Percentiles rank a stretch among this genome's conserved stretches.
These are phyloP conservation scores for Sander vitreus DNA, from an alignment of 2,113 vertebrate genomes.

Conservation along the genomic window DNA sequence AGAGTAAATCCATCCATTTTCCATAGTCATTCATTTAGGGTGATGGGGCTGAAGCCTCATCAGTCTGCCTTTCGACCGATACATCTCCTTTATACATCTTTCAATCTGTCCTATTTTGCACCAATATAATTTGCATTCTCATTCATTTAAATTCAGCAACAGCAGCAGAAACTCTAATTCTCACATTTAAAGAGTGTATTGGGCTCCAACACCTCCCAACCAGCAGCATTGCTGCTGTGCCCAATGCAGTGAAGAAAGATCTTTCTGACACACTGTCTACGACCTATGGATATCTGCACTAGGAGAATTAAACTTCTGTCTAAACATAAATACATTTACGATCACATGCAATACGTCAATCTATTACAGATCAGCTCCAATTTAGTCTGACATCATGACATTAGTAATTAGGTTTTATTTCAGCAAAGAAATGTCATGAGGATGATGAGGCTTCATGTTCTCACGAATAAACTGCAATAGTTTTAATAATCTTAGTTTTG, in stretches of 20 bases:
- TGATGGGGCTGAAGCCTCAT: conserved; percentile 15
- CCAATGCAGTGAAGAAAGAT: neutral
- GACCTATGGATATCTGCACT: neutral
- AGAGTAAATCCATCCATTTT: conserved; percentile 35
- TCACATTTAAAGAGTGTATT: neutral
- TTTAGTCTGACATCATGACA: neutral
- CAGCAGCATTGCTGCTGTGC: neutral
- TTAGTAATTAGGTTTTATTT: neutral
- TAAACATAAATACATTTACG: neutral
- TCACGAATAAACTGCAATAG: neutral
- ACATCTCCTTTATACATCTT: conserved; percentile 20
- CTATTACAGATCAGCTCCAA: neutral
- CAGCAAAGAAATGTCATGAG: neutral
- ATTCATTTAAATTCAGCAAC: conserved; percentile 12
- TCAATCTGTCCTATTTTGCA: conserved; percentile 9
- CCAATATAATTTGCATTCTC: conserved; percentile 17
- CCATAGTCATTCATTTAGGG: conserved; percentile 21
- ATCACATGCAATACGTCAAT: neutral
- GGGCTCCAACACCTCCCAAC: neutral
- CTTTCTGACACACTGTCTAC: neutral
- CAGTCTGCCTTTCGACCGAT: conserved; percentile 19
- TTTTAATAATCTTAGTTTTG: neutral
- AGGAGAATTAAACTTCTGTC: neutral
- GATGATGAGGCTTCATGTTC: neutral
- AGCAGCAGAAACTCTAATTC: conserved; percentile 13